Evolutionary conservation across 2,888 invertebrate species (phyloP), one percentile per base, ranked within the genome.

Genomic region (Pasiphila rectangulata): DNA sequence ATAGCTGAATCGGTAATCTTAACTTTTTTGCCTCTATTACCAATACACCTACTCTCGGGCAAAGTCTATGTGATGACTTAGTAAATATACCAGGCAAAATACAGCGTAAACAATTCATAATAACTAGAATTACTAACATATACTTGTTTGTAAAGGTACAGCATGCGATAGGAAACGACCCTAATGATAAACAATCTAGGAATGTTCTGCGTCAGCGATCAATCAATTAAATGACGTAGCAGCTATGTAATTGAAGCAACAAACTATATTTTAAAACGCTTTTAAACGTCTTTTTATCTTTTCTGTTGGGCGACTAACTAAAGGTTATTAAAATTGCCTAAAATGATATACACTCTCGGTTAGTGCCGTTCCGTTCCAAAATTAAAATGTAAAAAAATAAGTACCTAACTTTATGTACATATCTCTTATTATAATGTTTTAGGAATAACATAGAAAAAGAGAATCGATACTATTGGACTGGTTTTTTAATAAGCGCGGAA

Each of bases 81-180:
- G 27, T 27, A 27, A 27, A 27, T 13, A 27, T 13, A 27, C 27
- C 12, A 13, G 27, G 2, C 6, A 13, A 7, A 3, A 7, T 13
- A 12, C 6, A 27, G 27, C 44, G 32, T 36, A 4, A 46, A 29
- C 23, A 39, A 43, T 30, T 27, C 15, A 12, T 27, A 43, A 39
- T 46, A 24, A 46, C 43, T 43, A 6, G 19, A 30, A 27, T 56
- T 55, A 61, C 57, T n/a, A n/a, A n/a, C n/a, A n/a, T n/a, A n/a
- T n/a, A n/a, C n/a, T n/a, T n/a, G n/a, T n/a, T n/a, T n/a, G 55
- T 45, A 63, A 56, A 37, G 64, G 62, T 47, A 65, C 61, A n/a
- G n/a, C n/a, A 42, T 64, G 64, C 64, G 65, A 63, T 64, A 57
- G 60, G 64, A 69, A 67, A 63, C 52, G 57, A 60, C 61, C 62